A percentile compares a stretch with the other conserved stretches of the same genome.
These are phyloP conservation scores for Embidobia sp. DNA, from an alignment of 2,888 invertebrate species.

Conservation along the genomic window DNA sequence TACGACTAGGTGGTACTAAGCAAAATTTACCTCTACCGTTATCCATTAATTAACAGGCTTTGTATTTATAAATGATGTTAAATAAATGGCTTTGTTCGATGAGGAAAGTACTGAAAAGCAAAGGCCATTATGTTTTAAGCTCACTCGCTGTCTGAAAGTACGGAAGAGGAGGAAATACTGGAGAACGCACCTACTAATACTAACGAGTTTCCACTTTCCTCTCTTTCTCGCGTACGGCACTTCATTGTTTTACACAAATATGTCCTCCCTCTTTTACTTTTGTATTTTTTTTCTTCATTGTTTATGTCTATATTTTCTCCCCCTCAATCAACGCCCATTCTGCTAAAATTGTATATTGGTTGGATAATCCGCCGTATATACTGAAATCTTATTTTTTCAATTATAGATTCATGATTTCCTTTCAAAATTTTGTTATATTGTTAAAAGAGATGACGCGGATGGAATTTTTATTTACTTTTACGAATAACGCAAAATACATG, in stretches of 20 bases:
- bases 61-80: slow-evolving; percentile 82
- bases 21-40: slow-evolving; percentile 68
- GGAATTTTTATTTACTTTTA: no score
- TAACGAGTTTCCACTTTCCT: slow-evolving; percentile 62
- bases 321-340: slow-evolving; percentile 70
- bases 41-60: slow-evolving; percentile 81
- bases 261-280: slow-evolving; percentile 67
- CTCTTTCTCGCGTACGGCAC: slow-evolving; percentile 55
- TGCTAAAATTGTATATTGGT: slow-evolving; percentile 76
- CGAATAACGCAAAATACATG: no score
- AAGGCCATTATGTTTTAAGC: slow-evolving; percentile 78
- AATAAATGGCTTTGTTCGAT: slow-evolving; percentile 80
- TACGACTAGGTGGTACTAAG: slow-evolving; percentile 56
- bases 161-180: slow-evolving; percentile 69
- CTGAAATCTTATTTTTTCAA: slow-evolving; percentile 27
- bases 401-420: slow-evolving; percentile 11
- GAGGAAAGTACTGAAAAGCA: slow-evolving; percentile 79
- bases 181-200: slow-evolving; percentile 68
- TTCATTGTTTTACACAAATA: slow-evolving; percentile 78
- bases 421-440: neutral
- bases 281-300: slow-evolving; percentile 50
- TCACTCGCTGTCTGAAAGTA: slow-evolving; percentile 73
- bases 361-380: slow-evolving; percentile 67
- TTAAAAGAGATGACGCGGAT: no score
- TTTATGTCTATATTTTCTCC: slow-evolving; percentile 54